Base-by-base conservation (phyloP, 2,797 vertebrate genomes). In the Gorsachius magnificus region DNA sequence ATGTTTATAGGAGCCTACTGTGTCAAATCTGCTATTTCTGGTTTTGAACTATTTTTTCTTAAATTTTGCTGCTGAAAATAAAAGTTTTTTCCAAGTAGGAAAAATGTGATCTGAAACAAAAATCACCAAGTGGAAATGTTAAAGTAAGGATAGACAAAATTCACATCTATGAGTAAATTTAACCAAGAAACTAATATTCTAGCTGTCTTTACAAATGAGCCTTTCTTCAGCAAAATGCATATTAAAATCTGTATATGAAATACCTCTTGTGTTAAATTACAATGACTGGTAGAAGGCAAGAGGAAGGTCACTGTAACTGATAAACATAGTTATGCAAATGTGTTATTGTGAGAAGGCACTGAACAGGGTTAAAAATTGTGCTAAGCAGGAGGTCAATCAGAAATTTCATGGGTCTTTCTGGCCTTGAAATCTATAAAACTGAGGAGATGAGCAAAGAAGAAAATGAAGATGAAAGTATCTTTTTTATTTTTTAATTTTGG, bases 321-420 rank as follows among this genome's bases (percentile, higher is more conserved):
- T 94, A 96, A 96, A 96, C 71, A 68, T 60, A 90, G 91, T 95
- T 96, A 96, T 93, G 91, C 84, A 96, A 97, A 96, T 93, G 21
- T 81, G 76, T 91, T 94, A 82, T 77, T 93, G 75, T 71, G 45
- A 93, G 84, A 96, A 95, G 51, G 26, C 50, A 75, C 54, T 61
- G 80, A 96, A 81, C 57, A 83, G 87, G 50, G 69, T 87, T 94
- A 89, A 93, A 94, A 96, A 87, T 45, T 77, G 53, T 83, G 33
- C 82, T 78, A 92, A 89, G 57, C 36, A 92, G 48, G 76, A 96
- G 84, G 84, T 89, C 82, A 95, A 5, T 77, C 26, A 83, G 61
- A 95, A 93, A 92, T 92, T 85, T 83, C 45, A 65, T 41, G 19
- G 25, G 16, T 63, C 31, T 83, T 94, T 91, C 81, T 83, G 41